Conservation (phyloP, 2,888 invertebrate species). For the Polyommatus iphigenia region DNA sequence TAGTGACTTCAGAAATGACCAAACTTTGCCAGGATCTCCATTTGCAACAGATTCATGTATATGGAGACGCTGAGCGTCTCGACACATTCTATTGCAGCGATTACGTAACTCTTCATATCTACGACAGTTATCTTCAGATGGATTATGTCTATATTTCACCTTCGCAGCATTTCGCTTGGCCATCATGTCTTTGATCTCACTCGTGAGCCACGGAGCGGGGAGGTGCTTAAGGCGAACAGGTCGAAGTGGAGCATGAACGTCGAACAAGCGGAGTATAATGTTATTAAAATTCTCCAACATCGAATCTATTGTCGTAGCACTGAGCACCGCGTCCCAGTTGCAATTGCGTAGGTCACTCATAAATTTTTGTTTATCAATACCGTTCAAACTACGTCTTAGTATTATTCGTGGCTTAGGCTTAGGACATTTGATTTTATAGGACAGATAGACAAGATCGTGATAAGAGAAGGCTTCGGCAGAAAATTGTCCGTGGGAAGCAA, state of each 20-base stretch:
- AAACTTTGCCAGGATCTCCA: background rate
- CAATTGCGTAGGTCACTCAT: background rate
- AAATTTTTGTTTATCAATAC: too few species aligned
- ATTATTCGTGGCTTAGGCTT: too few species aligned
- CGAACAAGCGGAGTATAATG: too few species aligned
- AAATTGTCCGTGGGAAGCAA: too few species aligned
- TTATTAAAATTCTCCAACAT: too few species aligned
- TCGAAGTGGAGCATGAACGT: background rate
- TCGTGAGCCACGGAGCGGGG: background rate
- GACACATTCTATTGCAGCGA: background rate
- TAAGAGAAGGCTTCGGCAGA: too few species aligned
- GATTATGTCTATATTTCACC: background rate
- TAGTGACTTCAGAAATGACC: background rate
- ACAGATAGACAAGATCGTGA: too few species aligned
- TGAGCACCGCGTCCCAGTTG: background rate
- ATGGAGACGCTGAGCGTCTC: background rate
- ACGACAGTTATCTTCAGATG: background rate
- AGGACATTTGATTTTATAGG: too few species aligned
- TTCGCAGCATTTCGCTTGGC: background rate
- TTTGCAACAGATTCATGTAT: background rate
- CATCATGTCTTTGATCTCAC: background rate
- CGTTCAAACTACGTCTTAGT: too few species aligned
- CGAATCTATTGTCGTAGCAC: background rate
- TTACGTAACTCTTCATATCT: background rate
- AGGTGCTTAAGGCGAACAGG: slow-evolving; percentile 2